Evolutionary conservation across 2,888 invertebrate species (phyloP).

Genomic region (Andrena dorsata): DNA sequence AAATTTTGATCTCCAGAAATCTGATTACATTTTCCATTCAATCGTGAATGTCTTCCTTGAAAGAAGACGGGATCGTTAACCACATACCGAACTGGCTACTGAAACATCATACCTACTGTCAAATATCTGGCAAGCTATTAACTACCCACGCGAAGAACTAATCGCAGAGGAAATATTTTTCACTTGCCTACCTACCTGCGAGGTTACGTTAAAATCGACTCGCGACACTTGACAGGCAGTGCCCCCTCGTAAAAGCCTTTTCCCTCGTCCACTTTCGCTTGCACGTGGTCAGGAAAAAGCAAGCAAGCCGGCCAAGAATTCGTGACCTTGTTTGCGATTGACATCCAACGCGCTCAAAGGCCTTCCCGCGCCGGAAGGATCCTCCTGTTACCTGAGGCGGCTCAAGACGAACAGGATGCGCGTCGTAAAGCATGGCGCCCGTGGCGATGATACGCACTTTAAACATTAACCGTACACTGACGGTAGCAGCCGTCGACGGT

Average conservation of each 20-base stretch:
- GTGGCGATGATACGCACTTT: slow-evolving; percentile 63
- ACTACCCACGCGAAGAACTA: no score
- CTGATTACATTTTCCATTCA: no score
- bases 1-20: no score
- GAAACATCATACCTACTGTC: no score
- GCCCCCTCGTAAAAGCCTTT: neutral
- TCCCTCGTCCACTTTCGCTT: neutral
- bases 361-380: slow-evolving; percentile 22
- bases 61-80: no score
- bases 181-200: no score
- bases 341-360: slow-evolving; percentile 31
- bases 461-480: slow-evolving; percentile 54
- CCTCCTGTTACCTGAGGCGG: slow-evolving; percentile 61
- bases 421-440: slow-evolving; percentile 74
- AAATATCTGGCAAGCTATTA: no score
- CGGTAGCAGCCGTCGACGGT: slow-evolving; percentile 36
- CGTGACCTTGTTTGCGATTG: slow-evolving; percentile 62
- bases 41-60: no score
- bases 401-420: slow-evolving; percentile 55
- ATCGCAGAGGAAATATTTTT: no score
- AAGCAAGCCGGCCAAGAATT: slow-evolving; percentile 1
- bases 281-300: slow-evolving; percentile 24
- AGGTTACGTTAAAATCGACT: no score
- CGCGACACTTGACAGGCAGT: no score
- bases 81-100: no score